Evolutionary conservation across 2,888 invertebrate species (phyloP).

Genomic region (Vandiemenella viatica): DNA sequence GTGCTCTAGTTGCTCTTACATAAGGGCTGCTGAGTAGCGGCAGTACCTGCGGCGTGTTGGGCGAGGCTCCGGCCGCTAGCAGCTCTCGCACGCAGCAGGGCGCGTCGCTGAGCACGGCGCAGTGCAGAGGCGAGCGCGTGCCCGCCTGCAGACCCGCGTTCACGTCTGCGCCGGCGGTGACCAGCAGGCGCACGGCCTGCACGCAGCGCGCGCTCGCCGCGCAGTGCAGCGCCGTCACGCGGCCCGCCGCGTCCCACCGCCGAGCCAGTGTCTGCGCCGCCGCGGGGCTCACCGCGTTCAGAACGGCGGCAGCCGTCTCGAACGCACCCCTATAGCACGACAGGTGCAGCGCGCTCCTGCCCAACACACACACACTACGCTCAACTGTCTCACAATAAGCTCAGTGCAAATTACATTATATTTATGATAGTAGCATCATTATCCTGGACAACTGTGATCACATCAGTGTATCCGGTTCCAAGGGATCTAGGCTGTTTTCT

Average conservation of each 20-base stretch:
- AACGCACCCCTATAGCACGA: slow-evolving; percentile 61
- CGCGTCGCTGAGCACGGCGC: slow-evolving; percentile 64
- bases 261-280: slow-evolving; percentile 35
- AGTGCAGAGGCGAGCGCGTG: slow-evolving; percentile 46
- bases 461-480: too few species aligned
- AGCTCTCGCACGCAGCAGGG: slow-evolving; percentile 57
- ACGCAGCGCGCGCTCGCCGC: slow-evolving; percentile 52
- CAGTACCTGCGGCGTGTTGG: slow-evolving; percentile 74
- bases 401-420: too few species aligned
- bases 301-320: slow-evolving; percentile 51
- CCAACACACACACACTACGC: too few species aligned
- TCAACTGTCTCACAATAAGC: too few species aligned
- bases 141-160: slow-evolving; percentile 46
- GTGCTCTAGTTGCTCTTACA: too few species aligned
- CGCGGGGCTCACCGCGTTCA: slow-evolving; percentile 47
- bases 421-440: too few species aligned
- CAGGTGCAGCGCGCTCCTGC: slow-evolving; percentile 55
- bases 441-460: too few species aligned
- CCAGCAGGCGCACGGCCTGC: slow-evolving; percentile 44
- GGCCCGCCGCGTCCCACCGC: slow-evolving; percentile 52
- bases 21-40: too few species aligned
- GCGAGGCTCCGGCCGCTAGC: slow-evolving; percentile 60
- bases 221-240: slow-evolving; percentile 61
- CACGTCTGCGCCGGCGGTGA: slow-evolving; percentile 62
- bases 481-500: too few species aligned